phyloP scores from a whole-genome alignment of 2,113 vertebrate genomes.

The Coptodon rendalli region DNA sequence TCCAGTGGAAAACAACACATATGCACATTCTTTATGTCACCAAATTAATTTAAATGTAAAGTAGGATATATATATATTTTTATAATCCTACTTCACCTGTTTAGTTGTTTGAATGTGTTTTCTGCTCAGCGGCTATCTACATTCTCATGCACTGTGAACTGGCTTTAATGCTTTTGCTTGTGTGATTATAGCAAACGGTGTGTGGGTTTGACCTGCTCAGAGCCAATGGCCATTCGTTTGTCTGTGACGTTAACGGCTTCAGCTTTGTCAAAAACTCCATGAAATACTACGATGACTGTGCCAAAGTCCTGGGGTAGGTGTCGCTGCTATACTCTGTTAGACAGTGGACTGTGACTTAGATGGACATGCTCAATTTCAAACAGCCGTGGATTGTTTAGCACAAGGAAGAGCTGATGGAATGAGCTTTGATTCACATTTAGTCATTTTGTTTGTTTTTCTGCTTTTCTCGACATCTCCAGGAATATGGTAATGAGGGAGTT shows the following conservation, averaged over 20 bases:
- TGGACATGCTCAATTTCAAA: neutral
- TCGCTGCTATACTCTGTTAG: neutral
- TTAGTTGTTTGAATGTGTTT: neutral
- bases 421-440: neutral
- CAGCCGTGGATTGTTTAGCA: neutral
- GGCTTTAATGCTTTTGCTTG: neutral
- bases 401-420: neutral
- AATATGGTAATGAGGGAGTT: conserved; percentile 98
- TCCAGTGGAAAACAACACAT: neutral
- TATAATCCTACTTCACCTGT: neutral
- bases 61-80: neutral
- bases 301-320: conserved; percentile 92
- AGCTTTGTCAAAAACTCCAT: conserved; percentile 99
- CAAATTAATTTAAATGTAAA: neutral
- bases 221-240: conserved; percentile 93
- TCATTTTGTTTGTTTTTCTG: neutral
- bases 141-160: neutral
- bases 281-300: conserved; percentile 98
- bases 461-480: conserved; percentile 58
- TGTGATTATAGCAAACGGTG: conserved; percentile 85
- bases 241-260: conserved; percentile 96
- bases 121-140: neutral
- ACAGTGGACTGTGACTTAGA: neutral
- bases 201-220: conserved; percentile 94
- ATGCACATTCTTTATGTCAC: neutral